Percentiles rank a stretch among this genome's conserved stretches.
Evolutionary conservation across 2,113 vertebrate species (phyloP).

Genomic region (sheep (Ovis aries)): ARS-UI_Ramb_v3.0 NC_056054.1:193180501-193181000

Average conservation of each 20-base stretch:
- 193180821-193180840: background rate
- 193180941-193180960: background rate
- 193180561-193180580: no score
- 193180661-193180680: no score
- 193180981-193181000: rapidly evolving
- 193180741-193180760: background rate
- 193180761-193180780: background rate
- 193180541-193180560: no score
- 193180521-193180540: no score
- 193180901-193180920: background rate
- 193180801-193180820: background rate
- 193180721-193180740: background rate
- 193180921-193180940: background rate
- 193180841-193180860: background rate
- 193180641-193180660: background rate
- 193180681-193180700: no score
- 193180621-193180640: background rate
- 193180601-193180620: background rate
- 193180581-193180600: background rate
- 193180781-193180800: no score
- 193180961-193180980: background rate
- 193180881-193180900: rapidly evolving
- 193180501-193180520: background rate
- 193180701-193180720: no score
- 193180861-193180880: background rate